phyloP scores from a whole-genome alignment of 2,888 invertebrate species.

The Stegana nigrithorax region DNA sequence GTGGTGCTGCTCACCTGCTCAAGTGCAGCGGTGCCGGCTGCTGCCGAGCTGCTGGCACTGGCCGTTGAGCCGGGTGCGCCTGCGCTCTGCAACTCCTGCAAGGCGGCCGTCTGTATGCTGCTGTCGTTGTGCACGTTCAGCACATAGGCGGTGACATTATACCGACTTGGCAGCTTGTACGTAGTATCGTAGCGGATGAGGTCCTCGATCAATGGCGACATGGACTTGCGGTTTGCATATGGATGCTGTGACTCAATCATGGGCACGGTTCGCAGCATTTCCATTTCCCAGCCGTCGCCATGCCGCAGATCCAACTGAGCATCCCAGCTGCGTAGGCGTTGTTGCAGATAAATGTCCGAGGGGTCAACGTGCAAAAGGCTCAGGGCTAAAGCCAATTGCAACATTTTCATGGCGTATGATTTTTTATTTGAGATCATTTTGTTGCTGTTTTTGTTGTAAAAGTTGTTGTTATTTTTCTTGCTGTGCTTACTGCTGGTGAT shows the following conservation, averaged over 20 bases:
- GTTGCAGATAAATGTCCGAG: constrained; percentile 75
- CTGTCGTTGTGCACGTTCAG: constrained; percentile 71
- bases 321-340: constrained; percentile 71
- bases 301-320: constrained; percentile 63
- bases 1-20: constrained; percentile 29
- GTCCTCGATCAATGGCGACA: constrained; percentile 68
- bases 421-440: constrained; percentile 86
- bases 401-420: constrained; percentile 82
- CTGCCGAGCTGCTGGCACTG: constrained; percentile 24
- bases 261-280: constrained; percentile 65
- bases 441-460: constrained; percentile 25
- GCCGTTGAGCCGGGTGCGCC: constrained; percentile 23
- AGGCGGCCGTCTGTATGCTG: constrained; percentile 59
- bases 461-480: constrained; percentile 22
- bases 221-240: constrained; percentile 67
- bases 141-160: constrained; percentile 73
- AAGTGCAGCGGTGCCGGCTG: constrained; percentile 17
- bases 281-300: constrained; percentile 67
- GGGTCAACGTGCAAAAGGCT: constrained; percentile 84
- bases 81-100: constrained; percentile 56
- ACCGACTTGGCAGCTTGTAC: constrained; percentile 60
- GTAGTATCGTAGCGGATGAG: constrained; percentile 72
- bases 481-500: constrained; percentile 26
- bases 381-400: constrained; percentile 83
- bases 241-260: constrained; percentile 64